These are phyloP conservation scores for Papilio helenus DNA, from an alignment of 1,140 invertebrate genomes.

Conservation along the genomic window DNA sequence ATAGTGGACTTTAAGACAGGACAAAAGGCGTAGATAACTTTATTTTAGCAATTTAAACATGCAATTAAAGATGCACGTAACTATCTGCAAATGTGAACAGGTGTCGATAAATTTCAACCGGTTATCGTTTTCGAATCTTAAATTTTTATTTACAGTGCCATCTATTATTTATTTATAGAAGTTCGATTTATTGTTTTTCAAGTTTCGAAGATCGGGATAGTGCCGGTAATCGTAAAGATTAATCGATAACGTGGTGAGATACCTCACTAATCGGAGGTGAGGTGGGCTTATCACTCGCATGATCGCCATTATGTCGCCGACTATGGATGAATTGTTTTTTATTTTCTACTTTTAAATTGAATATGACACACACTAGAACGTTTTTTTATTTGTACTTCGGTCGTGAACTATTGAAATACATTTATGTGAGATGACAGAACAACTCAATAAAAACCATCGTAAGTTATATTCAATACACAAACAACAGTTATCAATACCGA, in stretches of 20 bases:
- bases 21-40: constrained; percentile 38
- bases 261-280: constrained; percentile 73
- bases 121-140: constrained; percentile 43
- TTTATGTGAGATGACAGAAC: too few relatives aligned
- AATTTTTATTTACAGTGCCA: constrained; percentile 34
- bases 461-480: too few relatives aligned
- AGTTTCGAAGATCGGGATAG: constrained; percentile 64
- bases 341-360: constrained; percentile 54
- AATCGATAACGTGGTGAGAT: constrained; percentile 69
- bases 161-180: constrained; percentile 44
- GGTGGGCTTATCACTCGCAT: constrained; percentile 70
- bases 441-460: too few relatives aligned
- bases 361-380: constrained; percentile 47
- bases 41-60: constrained; percentile 40
- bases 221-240: constrained; percentile 61
- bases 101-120: constrained; percentile 44
- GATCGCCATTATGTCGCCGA: constrained; percentile 64
- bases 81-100: constrained; percentile 33
- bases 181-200: constrained; percentile 46
- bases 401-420: too few relatives aligned
- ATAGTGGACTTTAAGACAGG: background rate
- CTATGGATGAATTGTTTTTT: constrained; percentile 61
- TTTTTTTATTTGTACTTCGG: constrained; percentile 13
- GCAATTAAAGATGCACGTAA: constrained; percentile 41
- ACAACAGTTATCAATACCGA: too few relatives aligned